Conservation (phyloP, 2,888 invertebrate species). For the Epistrophe eligans region DNA sequence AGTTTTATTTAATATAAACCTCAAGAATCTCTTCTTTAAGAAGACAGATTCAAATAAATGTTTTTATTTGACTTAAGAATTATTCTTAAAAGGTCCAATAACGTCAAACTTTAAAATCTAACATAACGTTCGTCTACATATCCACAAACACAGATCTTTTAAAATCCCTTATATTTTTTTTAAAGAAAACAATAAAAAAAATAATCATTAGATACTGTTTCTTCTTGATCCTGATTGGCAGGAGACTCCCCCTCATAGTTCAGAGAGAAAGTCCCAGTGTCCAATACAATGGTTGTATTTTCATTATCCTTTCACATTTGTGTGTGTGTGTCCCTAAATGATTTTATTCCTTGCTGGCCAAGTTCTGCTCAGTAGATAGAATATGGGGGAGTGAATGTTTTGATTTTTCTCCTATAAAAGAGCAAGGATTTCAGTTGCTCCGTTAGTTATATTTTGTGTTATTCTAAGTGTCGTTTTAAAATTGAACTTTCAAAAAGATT, state of each 20-base stretch:
- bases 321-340: not conserved
- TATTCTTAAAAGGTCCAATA: not conserved
- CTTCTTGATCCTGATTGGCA: slow-evolving; percentile 43
- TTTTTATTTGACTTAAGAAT: no score
- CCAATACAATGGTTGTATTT: slow-evolving; percentile 50
- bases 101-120: not conserved
- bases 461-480: slow-evolving; percentile 31
- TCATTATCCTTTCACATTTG: slow-evolving; percentile 1
- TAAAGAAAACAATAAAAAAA: not conserved
- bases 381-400: not conserved
- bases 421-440: not conserved
- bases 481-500: not conserved
- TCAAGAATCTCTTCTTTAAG: no score
- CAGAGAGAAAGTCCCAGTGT: not conserved
- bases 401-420: slow-evolving; percentile 48
- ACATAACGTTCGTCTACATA: not conserved
- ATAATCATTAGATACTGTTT: no score
- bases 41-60: no score
- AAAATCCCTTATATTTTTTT: not conserved
- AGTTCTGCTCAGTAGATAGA: not conserved
- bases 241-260: not conserved
- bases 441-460: slow-evolving; percentile 53
- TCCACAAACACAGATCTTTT: not conserved
- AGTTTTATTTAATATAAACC: no score
- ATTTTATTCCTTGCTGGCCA: slow-evolving; percentile 5